Conservation (phyloP, 2,797 vertebrate genomes). For the Lepidocolaptes lacrymiger region DNA sequence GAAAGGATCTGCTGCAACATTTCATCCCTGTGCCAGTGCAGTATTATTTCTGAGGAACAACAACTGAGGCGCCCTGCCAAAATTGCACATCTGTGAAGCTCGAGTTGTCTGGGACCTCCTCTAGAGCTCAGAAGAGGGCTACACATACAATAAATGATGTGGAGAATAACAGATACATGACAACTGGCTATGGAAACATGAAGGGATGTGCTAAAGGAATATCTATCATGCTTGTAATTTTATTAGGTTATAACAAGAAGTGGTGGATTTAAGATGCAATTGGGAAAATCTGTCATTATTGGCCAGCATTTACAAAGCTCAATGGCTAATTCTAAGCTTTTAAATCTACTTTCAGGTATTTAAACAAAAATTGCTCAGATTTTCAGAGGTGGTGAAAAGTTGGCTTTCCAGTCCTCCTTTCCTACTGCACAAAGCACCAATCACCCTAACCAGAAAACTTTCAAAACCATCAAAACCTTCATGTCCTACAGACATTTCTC, state of each 20-base stretch:
- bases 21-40: background rate
- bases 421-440: background rate
- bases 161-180: background rate
- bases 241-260: constrained; percentile 30
- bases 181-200: background rate
- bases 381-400: constrained; percentile 40
- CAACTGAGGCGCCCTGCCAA: background rate
- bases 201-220: constrained; percentile 16
- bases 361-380: background rate
- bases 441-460: background rate
- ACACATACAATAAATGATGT: background rate
- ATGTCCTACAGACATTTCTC: background rate
- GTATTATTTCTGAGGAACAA: background rate
- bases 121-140: background rate
- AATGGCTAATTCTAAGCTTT: background rate
- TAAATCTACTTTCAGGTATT: background rate
- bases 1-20: background rate
- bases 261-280: constrained; percentile 19
- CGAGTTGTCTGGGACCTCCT: constrained; percentile 2
- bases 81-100: background rate
- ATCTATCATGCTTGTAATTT: background rate
- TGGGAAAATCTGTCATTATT: constrained; percentile 27
- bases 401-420: background rate
- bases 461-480: background rate
- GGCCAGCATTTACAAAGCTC: background rate